Evolutionary conservation across 2,113 vertebrate species (phyloP).

Genomic region (Dinomys branickii): DNA sequence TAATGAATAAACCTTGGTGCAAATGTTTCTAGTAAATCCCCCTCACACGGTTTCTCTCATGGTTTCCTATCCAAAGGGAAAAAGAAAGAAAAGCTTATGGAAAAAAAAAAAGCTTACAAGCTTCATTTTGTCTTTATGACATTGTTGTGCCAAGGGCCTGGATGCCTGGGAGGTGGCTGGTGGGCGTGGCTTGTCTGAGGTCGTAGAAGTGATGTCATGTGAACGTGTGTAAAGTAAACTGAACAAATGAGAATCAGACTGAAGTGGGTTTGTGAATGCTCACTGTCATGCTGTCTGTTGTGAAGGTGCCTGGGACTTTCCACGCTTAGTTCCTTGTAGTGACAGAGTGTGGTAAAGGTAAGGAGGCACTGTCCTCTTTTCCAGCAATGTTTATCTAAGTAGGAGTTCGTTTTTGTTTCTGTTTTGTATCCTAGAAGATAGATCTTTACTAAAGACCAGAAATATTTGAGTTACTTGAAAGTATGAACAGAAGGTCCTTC

Average conservation of each 20-base stretch:
- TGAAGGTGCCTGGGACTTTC: neutral
- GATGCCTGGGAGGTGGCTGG: neutral
- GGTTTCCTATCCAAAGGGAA: too few species aligned
- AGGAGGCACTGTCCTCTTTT: neutral
- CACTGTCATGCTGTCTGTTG: neutral
- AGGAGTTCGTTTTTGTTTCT: neutral
- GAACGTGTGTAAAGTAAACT: neutral
- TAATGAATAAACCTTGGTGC: accelerated
- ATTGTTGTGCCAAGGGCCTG: neutral
- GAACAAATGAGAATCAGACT: neutral
- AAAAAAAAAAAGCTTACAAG: too few species aligned
- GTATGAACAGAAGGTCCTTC: neutral
- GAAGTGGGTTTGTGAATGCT: neutral
- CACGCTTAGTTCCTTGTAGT: neutral
- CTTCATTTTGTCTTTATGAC: neutral
- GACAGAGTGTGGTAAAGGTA: neutral
- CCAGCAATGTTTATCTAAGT: neutral
- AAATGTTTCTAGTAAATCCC: neutral
- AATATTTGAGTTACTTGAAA: neutral
- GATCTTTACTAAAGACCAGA: neutral
- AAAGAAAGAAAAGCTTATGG: too few species aligned
- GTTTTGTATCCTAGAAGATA: neutral
- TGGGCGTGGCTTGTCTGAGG: neutral
- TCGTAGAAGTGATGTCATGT: neutral
- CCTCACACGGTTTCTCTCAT: accelerated